Conservation (phyloP, 2,888 invertebrate species). For the Latrodectus elegans region DNA sequence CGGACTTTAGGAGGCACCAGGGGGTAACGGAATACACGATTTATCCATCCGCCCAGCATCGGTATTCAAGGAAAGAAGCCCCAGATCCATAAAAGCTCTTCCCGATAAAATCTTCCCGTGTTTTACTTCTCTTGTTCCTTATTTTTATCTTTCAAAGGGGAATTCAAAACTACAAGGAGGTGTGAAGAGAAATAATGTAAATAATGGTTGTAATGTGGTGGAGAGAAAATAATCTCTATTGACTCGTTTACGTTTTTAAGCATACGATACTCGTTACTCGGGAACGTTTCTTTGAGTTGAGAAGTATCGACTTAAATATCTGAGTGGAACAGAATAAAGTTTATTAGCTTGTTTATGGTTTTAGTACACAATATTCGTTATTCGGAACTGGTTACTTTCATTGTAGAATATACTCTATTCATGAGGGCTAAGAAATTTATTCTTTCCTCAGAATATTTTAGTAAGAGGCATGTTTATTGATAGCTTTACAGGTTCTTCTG, state of each 20-base stretch:
- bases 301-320: background rate
- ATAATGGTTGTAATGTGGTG: background rate
- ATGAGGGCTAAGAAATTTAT: no score
- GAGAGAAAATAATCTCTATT: slow-evolving; percentile 5
- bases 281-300: background rate
- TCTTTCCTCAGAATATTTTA: no score
- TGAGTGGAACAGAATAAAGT: background rate
- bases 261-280: background rate
- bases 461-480: no score
- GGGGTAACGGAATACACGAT: slow-evolving; percentile 27
- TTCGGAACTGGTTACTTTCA: background rate
- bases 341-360: background rate
- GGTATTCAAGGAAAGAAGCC: slow-evolving; percentile 13
- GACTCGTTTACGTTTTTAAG: background rate
- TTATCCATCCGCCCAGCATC: slow-evolving; percentile 27
- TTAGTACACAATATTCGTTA: background rate
- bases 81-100: slow-evolving; percentile 30
- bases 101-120: slow-evolving; percentile 20
- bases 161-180: background rate
- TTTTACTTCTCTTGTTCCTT: background rate
- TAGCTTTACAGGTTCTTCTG: no score
- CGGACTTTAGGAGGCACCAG: slow-evolving; percentile 10
- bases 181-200: background rate
- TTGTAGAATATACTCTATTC: no score
- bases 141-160: slow-evolving; percentile 5